Base-by-base conservation (phyloP, 2,888 invertebrate genomes). In the Synanthedon formicaeformis region DNA sequence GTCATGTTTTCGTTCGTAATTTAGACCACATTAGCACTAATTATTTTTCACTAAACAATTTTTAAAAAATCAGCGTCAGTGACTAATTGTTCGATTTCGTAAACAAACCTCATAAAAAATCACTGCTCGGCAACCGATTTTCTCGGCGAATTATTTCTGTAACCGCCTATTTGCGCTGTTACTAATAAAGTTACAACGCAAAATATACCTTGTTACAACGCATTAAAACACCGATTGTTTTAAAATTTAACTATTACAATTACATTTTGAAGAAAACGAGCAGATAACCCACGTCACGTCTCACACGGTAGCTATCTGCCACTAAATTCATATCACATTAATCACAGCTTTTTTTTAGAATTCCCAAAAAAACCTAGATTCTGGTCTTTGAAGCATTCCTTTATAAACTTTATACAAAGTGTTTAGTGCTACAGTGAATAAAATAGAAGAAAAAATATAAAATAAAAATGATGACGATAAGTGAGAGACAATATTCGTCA, bases 401-500 rank as follows among this genome's bases (percentile, higher is more conserved):
- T 16, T 23, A 23, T 23, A 23, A 51, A 57, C 53, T 50, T 40
- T 54, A 58, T 52, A 23, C 55, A 18, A 18, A 49, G 53, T 53
- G 53, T 58, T 53, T 50, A 62, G 59, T 59, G 56, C 40, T 41
- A 52, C 51, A 48, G 50, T 18, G 23, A 34, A 10, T 34, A 56
- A 55, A 64, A 60, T 58, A 64, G 2, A 41, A n/a, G 45, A 58
- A 59, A 53, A 65, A 53, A 53, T 53, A 55, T 55, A 56, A 54
- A 52, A 49, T 52, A 67, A 82, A 72, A 63, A 88, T 88, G 88
- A 88, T 88, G 88, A 88, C 88, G 51, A 86, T 88, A 53, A 88
- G 88, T 79, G 88, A 88, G 61, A 87, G 87, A 54, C 85, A 86
- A 69, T 88, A 78, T 59, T 86, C 88, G 1, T 88, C 88, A 1